Percentiles rank a stretch among this genome's conserved stretches.
Evolutionary conservation across 2,888 invertebrate genomes (phyloP).

Genomic region (Parnassius mnemosyne): DNA sequence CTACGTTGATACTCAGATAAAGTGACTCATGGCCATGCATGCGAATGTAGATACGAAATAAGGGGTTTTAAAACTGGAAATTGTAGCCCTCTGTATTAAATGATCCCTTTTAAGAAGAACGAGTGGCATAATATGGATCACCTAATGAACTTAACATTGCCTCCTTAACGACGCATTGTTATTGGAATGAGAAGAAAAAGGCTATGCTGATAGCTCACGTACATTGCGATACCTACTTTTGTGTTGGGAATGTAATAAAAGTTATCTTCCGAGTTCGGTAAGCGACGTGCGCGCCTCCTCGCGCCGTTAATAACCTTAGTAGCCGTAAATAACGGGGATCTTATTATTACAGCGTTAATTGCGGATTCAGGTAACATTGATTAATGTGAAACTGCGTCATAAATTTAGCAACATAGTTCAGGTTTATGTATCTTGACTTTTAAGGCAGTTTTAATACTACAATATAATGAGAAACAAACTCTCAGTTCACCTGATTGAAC

Average conservation of each 20-base stretch:
- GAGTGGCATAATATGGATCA: conserved; percentile 27
- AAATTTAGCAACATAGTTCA: conserved; percentile 2
- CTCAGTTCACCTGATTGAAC: too few relatives aligned
- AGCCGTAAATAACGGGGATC: conserved; percentile 24
- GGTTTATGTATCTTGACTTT: neutral
- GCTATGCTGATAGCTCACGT: conserved; percentile 60
- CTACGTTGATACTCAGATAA: conserved; percentile 15
- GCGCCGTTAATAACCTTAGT: conserved; percentile 31
- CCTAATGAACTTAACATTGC: conserved; percentile 49
- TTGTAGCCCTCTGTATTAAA: conserved; percentile 8
- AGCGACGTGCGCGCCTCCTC: conserved; percentile 44
- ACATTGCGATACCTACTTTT: conserved; percentile 50
- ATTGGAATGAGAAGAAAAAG: conserved; percentile 48
- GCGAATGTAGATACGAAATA: conserved; percentile 16
- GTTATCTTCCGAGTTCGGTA: conserved; percentile 55
- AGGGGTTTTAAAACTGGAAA: conserved; percentile 21
- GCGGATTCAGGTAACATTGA: conserved; percentile 21
- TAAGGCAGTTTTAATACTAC: too few relatives aligned
- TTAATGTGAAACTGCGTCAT: conserved; percentile 14
- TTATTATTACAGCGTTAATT: conserved; percentile 27
- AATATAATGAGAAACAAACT: too few relatives aligned
- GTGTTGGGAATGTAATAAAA: conserved; percentile 67
- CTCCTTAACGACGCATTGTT: conserved; percentile 62
- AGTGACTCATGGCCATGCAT: conserved; percentile 15
- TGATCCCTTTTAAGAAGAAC: conserved; percentile 31